Conservation (phyloP, 2,888 invertebrate genomes). For the Cryptocephalus moraei region DNA sequence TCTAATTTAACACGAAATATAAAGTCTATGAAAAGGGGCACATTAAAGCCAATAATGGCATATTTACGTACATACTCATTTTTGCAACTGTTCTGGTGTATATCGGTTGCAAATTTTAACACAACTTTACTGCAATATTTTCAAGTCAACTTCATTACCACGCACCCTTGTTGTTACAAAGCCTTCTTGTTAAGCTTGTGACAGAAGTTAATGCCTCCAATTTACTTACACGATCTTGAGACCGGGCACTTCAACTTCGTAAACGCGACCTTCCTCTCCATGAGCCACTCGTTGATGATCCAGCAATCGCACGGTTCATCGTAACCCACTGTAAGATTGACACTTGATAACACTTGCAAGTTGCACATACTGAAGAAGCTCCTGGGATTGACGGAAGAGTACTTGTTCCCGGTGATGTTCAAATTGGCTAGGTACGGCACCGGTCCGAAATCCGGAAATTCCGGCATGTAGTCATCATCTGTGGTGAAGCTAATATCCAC, state of each 20-base stretch:
- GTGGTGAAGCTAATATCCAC: conserved; percentile 30
- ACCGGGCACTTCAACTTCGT: conserved; percentile 22
- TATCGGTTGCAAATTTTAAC: too few relatives aligned
- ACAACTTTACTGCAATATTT: too few relatives aligned
- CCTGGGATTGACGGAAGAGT: conserved; percentile 19
- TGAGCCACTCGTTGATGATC: conserved; percentile 29
- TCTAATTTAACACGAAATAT: too few relatives aligned
- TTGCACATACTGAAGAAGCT: conserved; percentile 33
- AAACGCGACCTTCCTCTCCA: conserved; percentile 23
- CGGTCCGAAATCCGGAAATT: conserved; percentile 27
- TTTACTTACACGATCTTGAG: conserved; percentile 21
- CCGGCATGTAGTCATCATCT: conserved; percentile 13
- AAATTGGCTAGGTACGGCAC: conserved; percentile 27
- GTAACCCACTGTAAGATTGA: conserved; percentile 25
- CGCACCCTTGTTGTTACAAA: too few relatives aligned
- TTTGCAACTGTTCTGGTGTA: too few relatives aligned
- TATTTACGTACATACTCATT: too few relatives aligned
- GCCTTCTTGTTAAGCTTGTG: too few relatives aligned
- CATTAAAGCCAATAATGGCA: too few relatives aligned
- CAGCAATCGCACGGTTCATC: conserved; percentile 31
- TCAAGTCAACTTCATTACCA: too few relatives aligned
- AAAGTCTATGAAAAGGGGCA: too few relatives aligned
- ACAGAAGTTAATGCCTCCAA: background rate
- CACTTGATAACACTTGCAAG: conserved; percentile 24
- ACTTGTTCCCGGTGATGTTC: conserved; percentile 30